Conservation (phyloP, 2,797 vertebrate species). For the Coccyzus lansbergi region DNA sequence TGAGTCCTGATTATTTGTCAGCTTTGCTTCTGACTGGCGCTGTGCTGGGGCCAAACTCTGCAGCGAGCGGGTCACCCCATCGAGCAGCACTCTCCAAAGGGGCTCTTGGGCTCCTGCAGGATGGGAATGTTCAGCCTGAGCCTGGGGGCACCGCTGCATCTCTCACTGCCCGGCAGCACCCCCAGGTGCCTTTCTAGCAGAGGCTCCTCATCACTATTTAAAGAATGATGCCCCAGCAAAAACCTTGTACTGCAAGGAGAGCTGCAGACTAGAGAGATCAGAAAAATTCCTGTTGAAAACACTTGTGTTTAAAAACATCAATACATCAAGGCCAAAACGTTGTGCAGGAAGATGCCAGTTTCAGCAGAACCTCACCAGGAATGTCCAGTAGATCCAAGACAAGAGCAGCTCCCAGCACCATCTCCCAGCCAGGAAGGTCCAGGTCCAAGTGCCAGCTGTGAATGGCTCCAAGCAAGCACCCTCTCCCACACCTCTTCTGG, state of each 20-base stretch:
- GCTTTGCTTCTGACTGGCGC: not conserved
- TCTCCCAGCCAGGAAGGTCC: not conserved
- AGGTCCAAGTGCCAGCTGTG: not conserved
- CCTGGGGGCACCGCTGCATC: accelerated
- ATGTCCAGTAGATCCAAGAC: not conserved
- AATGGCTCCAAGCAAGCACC: not conserved
- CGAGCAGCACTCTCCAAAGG: not conserved
- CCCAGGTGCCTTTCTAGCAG: not conserved
- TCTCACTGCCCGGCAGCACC: accelerated
- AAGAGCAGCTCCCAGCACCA: not conserved
- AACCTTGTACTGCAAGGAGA: not conserved
- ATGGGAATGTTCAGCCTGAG: accelerated
- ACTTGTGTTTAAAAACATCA: not conserved
- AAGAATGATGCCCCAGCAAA: accelerated
- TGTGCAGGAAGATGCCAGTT: accelerated
- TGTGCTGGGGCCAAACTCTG: not conserved
- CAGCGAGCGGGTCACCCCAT: not conserved
- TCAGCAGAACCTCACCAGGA: not conserved
- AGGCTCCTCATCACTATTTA: accelerated
- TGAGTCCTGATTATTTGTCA: not conserved
- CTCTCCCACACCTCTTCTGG: not conserved
- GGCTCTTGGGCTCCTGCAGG: accelerated
- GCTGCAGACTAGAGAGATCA: accelerated
- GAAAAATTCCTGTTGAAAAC: not conserved
- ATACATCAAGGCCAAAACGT: not conserved